phyloP scores from a whole-genome alignment of 2,113 vertebrate genomes.

The Camelus bactrianus region DNA sequence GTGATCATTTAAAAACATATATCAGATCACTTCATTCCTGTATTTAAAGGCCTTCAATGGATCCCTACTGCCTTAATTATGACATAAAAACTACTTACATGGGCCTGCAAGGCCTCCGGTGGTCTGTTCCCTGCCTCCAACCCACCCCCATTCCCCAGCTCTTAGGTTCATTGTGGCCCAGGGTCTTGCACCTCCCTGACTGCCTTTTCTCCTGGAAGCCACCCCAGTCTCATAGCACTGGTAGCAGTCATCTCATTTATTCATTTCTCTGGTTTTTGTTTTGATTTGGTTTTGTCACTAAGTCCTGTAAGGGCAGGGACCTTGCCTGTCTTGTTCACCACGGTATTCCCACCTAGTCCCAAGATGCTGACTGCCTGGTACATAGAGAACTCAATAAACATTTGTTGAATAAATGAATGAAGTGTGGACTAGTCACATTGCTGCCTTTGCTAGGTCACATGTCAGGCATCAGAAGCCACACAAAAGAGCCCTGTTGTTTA shows the following conservation, averaged over 20 bases:
- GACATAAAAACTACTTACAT: background rate
- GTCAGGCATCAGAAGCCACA: constrained; percentile 41
- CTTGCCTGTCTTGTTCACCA: background rate
- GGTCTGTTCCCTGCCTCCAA: background rate
- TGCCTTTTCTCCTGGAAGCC: background rate
- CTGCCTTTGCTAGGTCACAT: constrained; percentile 53
- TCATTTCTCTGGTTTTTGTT: background rate
- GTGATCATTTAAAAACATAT: background rate
- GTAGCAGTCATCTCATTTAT: background rate
- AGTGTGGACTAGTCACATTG: constrained; percentile 7
- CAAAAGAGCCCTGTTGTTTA: constrained; percentile 60
- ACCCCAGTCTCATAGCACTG: background rate
- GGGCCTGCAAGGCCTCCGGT: background rate
- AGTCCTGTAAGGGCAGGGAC: background rate
- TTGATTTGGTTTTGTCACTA: background rate
- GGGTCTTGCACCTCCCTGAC: background rate
- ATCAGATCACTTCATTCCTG: background rate
- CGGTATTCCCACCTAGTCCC: background rate
- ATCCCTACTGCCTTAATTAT: background rate
- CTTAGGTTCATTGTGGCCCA: background rate
- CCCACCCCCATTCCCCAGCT: background rate
- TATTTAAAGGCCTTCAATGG: background rate
- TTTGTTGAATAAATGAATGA: constrained; percentile 51
- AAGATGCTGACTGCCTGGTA: background rate
- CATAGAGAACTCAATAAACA: constrained; percentile 3